Evolutionary conservation across 2,113 vertebrate genomes (phyloP).

Genomic region (Danio rerio): GRCz12tu NC_133180.1:52395501-52396000

Average conservation of each 20-base stretch:
- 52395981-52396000: slow-evolving; percentile 80
- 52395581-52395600: slow-evolving; percentile 77
- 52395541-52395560: slow-evolving; percentile 63
- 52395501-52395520: slow-evolving; percentile 9
- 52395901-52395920: slow-evolving; percentile 77
- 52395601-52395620: slow-evolving; percentile 61
- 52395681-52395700: slow-evolving; percentile 11
- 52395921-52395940: slow-evolving; percentile 76
- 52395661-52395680: slow-evolving; percentile 10
- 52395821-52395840: slow-evolving; percentile 24
- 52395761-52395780: background rate
- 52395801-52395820: too few relatives aligned
- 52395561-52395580: slow-evolving; percentile 76
- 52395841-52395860: slow-evolving; percentile 63
- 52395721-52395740: background rate
- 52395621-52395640: slow-evolving; percentile 35
- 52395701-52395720: background rate
- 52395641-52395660: slow-evolving; percentile 33
- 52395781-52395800: too few relatives aligned
- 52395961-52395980: slow-evolving; percentile 81
- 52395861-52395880: slow-evolving; percentile 72
- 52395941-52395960: slow-evolving; percentile 79
- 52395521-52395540: slow-evolving; percentile 60
- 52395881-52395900: slow-evolving; percentile 84
- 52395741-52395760: background rate